Percentiles rank a stretch among this genome's conserved stretches.
These are phyloP conservation scores for Meteorus cinctellus DNA, from an alignment of 2,888 invertebrate genomes.

Conservation along the genomic window DNA sequence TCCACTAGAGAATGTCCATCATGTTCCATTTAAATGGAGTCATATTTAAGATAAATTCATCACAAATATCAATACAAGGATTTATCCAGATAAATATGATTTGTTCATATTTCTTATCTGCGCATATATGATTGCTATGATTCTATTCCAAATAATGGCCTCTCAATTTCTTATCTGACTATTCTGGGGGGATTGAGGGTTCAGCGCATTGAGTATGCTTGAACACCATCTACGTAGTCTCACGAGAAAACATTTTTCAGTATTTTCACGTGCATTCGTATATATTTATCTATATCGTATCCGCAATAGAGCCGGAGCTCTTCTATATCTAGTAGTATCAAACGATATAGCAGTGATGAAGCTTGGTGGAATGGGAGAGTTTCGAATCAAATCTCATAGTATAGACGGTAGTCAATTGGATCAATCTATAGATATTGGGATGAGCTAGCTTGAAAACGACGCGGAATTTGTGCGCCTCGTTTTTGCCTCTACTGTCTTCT, in stretches of 20 bases:
- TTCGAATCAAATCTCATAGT: not conserved
- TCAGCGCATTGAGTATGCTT: too few species aligned
- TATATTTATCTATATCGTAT: not conserved
- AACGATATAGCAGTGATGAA: not conserved
- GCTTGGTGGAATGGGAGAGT: not conserved
- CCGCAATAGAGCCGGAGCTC: not conserved
- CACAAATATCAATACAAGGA: too few species aligned
- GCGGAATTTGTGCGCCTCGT: conserved; percentile 10
- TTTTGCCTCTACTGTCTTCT: conserved; percentile 8
- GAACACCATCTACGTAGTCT: too few species aligned
- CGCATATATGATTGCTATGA: too few species aligned
- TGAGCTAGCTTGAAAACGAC: conserved; percentile 23
- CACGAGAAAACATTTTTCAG: not conserved
- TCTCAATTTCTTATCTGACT: too few species aligned
- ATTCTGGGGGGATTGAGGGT: too few species aligned
- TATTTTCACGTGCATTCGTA: not conserved
- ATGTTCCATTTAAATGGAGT: too few species aligned
- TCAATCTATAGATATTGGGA: conserved; percentile 19
- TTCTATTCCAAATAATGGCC: too few species aligned
- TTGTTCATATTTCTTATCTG: too few species aligned
- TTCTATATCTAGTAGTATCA: not conserved
- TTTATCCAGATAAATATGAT: too few species aligned
- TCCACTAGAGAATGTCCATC: too few species aligned
- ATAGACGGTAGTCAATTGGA: conserved; percentile 14
- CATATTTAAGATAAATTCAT: too few species aligned